A percentile compares a stretch with the other conserved stretches of the same genome.
These are phyloP conservation scores for Brachyrhaphis roseni DNA, from an alignment of 2,797 vertebrate genomes.

Conservation along the genomic window DNA sequence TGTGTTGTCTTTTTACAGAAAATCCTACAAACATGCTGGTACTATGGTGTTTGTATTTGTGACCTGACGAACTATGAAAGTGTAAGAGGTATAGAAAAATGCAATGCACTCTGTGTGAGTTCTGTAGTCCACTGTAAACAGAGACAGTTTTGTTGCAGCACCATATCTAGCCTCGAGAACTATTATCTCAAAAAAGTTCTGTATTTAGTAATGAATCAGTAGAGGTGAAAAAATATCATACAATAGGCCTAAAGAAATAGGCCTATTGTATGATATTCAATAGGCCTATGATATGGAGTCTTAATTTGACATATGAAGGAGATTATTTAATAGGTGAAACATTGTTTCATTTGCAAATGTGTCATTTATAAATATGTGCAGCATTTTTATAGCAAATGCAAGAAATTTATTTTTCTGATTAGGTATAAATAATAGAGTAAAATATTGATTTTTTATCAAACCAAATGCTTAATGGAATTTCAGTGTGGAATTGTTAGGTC, in stretches of 20 bases:
- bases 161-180: conserved; percentile 24
- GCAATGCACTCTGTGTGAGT: conserved; percentile 46
- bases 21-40: not conserved
- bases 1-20: not conserved
- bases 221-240: not conserved
- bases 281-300: no score
- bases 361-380: not conserved
- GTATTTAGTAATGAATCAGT: conserved; percentile 38
- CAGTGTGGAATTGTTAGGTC: not conserved
- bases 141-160: conserved; percentile 72
- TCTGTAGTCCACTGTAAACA: conserved; percentile 68
- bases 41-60: not conserved
- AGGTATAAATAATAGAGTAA: not conserved
- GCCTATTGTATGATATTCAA: no score
- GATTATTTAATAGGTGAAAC: not conserved
- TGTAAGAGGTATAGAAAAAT: not conserved
- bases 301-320: not conserved
- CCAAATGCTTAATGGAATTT: not conserved
- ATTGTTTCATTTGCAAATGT: not conserved
- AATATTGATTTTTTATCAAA: not conserved
- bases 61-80: not conserved
- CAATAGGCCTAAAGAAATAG: conserved; percentile 9
- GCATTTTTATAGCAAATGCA: not conserved
- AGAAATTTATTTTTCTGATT: not conserved
- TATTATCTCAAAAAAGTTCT: conserved; percentile 36